Conservation (phyloP, 1,140 invertebrate species). For the Cydia pomonella region DNA sequence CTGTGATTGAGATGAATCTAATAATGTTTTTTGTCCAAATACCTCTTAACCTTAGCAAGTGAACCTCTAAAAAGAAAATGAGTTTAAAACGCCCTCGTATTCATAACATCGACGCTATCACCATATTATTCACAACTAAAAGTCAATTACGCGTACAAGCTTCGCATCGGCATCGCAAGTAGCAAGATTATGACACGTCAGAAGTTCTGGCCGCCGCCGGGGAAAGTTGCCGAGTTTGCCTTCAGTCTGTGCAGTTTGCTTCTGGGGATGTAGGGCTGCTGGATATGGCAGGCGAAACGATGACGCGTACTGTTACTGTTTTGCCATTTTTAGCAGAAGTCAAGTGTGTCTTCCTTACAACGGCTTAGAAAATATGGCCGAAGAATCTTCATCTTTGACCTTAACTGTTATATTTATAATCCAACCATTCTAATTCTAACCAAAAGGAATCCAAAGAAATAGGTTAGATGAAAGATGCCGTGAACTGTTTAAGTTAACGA, state of each 20-base stretch:
- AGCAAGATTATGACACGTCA: slow-evolving; percentile 56
- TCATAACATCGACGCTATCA: background rate
- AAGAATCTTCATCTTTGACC: no score
- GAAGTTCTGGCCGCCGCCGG: slow-evolving; percentile 53
- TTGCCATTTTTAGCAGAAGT: background rate
- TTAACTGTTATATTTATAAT: no score
- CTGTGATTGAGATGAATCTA: no score
- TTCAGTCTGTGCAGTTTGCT: slow-evolving; percentile 25
- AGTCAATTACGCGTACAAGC: slow-evolving; percentile 25
- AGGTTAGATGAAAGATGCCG: no score
- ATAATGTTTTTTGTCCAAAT: no score
- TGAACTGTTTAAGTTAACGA: no score
- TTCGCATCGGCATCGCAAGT: slow-evolving; percentile 31
- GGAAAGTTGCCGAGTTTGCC: slow-evolving; percentile 54
- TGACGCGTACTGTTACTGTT: background rate
- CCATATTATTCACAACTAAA: slow-evolving; percentile 24
- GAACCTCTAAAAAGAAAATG: background rate
- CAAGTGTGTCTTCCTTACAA: background rate
- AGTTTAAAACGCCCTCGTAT: background rate
- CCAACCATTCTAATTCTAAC: no score
- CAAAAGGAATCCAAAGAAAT: no score
- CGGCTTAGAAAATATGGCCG: no score
- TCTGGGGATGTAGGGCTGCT: slow-evolving; percentile 28
- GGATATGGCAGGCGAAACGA: slow-evolving; percentile 36
- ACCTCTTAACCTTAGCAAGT: no score